phyloP scores from a whole-genome alignment of 2,113 vertebrate species.

The Esox niger region DNA sequence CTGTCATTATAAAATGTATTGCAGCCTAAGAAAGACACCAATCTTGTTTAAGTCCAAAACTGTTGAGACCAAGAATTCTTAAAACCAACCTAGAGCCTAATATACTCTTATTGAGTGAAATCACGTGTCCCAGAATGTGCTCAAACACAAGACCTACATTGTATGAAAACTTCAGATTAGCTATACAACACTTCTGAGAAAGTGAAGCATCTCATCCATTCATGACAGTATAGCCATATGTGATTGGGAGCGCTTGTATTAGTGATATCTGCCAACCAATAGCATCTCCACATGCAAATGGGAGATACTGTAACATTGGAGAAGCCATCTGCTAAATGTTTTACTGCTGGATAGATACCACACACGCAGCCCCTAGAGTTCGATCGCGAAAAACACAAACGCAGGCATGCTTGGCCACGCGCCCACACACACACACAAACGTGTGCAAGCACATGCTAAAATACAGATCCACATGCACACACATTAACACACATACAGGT shows the following conservation, averaged over 20 bases:
- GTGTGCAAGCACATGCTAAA: too few species aligned
- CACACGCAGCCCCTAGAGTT: neutral
- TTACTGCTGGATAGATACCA: neutral
- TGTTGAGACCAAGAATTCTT: neutral
- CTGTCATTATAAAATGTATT: conserved; percentile 29
- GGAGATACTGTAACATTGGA: conserved; percentile 32
- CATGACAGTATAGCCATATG: neutral
- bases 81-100: neutral
- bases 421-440: neutral
- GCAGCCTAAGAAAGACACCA: conserved; percentile 49
- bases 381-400: neutral
- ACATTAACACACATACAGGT: conserved; percentile 1
- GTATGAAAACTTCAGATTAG: neutral
- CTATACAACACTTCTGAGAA: neutral
- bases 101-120: neutral
- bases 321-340: conserved; percentile 25
- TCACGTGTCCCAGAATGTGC: neutral
- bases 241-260: neutral
- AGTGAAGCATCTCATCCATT: conserved; percentile 5
- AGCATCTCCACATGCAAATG: neutral
- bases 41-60: conserved; percentile 39
- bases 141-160: neutral
- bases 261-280: neutral
- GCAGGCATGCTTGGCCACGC: neutral
- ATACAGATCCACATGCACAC: conserved; percentile 10